A percentile compares a stretch with the other conserved stretches of the same genome.
Evolutionary conservation across 92 coral and sea anemone genomes (phyloP).

Genomic region (Phymanthus crucifer): DNA sequence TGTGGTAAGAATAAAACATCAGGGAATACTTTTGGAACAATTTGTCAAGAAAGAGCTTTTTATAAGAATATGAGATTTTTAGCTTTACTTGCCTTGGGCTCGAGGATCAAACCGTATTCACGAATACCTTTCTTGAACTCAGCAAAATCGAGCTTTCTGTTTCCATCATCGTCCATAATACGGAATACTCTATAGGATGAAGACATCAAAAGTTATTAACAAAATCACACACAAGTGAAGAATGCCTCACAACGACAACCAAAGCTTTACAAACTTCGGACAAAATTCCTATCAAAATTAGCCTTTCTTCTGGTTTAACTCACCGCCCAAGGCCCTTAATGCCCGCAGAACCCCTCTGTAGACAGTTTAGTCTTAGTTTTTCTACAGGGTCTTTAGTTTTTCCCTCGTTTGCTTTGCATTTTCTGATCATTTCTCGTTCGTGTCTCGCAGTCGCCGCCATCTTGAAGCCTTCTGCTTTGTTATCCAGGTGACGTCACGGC

Average conservation of each 20-base stretch:
- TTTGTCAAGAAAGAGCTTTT: neutral
- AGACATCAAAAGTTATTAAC: neutral
- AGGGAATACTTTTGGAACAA: neutral
- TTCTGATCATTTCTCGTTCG: slow-evolving; percentile 79
- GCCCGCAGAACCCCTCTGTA: slow-evolving; percentile 94
- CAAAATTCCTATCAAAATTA: neutral
- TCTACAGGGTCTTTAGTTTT: slow-evolving; percentile 75
- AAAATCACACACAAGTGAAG: neutral
- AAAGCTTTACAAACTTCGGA: neutral
- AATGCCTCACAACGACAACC: slow-evolving; percentile 4
- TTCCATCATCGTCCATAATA: slow-evolving; percentile 97
- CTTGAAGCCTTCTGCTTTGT: slow-evolving; percentile 51
- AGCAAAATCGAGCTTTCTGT: slow-evolving; percentile 74
- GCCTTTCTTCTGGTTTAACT: neutral
- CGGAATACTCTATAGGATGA: slow-evolving; percentile 73
- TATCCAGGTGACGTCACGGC: slow-evolving; percentile 62
- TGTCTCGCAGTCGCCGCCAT: slow-evolving; percentile 96
- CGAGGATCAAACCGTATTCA: slow-evolving; percentile 89
- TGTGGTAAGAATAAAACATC: neutral
- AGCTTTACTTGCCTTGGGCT: slow-evolving; percentile 82
- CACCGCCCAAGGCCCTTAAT: slow-evolving; percentile 98
- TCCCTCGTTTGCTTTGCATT: slow-evolving; percentile 71
- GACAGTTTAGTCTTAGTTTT: slow-evolving; percentile 76
- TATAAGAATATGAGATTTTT: neutral
- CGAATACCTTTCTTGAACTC: slow-evolving; percentile 94